Evolutionary conservation across 2,797 vertebrate genomes (phyloP).

Genomic region (Sardinella longiceps): DNA sequence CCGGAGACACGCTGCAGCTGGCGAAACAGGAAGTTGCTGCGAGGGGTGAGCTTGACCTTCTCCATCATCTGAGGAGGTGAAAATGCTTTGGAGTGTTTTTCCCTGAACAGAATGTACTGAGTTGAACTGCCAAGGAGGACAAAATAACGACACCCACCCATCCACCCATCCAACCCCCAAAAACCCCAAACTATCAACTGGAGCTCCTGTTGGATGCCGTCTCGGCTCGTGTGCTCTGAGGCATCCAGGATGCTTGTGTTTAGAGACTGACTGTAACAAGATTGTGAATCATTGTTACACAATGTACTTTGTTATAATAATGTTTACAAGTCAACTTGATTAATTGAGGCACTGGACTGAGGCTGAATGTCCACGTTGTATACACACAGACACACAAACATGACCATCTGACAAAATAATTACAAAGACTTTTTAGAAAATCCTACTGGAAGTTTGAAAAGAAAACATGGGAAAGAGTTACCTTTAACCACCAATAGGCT

Average conservation of each 20-base stretch:
- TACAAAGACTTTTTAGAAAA: not conserved
- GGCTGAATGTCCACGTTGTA: not conserved
- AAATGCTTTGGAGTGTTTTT: slow-evolving; percentile 28
- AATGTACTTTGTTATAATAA: not conserved
- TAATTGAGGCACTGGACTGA: not conserved
- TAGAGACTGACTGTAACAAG: slow-evolving; percentile 10
- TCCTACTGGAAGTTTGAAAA: not conserved
- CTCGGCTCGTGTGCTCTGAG: slow-evolving; percentile 30
- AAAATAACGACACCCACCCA: slow-evolving; percentile 44
- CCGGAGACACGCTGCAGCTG: slow-evolving; percentile 17
- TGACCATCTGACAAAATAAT: not conserved
- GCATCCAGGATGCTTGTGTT: not conserved
- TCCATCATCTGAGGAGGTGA: slow-evolving; percentile 42
- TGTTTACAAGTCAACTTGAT: not conserved
- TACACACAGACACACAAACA: not conserved
- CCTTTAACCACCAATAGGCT: not conserved
- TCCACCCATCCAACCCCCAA: slow-evolving; percentile 20
- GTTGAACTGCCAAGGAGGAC: slow-evolving; percentile 32
- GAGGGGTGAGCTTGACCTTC: slow-evolving; percentile 38
- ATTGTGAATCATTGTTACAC: slow-evolving; percentile 29
- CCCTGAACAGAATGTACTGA: slow-evolving; percentile 52
- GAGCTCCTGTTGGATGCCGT: slow-evolving; percentile 34
- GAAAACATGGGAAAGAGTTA: not conserved
- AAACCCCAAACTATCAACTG: slow-evolving; percentile 29
- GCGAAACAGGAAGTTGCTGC: slow-evolving; percentile 31